Evolutionary conservation across 2,888 invertebrate species (phyloP), one percentile per base, ranked within the genome.

Genomic region (Luperina nickerlii): DNA sequence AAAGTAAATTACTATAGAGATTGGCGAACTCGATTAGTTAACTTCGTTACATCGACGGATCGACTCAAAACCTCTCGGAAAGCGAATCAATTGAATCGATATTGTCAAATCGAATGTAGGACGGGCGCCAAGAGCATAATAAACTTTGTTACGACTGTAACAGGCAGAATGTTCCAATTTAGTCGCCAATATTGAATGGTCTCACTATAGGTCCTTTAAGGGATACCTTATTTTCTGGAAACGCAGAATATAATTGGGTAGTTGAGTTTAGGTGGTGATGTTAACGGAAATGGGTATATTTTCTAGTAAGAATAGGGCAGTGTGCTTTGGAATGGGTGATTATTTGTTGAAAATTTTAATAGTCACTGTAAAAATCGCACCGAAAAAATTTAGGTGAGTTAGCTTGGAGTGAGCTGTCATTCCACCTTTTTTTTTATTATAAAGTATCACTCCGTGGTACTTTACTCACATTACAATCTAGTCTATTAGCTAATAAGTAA

Each of bases 61-160:
- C 87, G 86, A 89, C 88, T 90, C 88, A 89, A 93, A 93, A 90
- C 88, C 91, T 91, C 88, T 91, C 90, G 84, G 89, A 90, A 90
- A 93, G 90, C 89, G 91, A 93, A 94, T 92, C 93, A 91, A 94
- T 94, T 93, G 92, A 94, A 94, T 94, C 94, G 92, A 94, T 94
- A 93, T 91, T 91, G 90, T 89, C 90, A 90, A 93, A 93, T 93
- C 91, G 92, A 94, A 92, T 90, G 90, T 95, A 95, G 96, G 96
- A 94, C 93, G 93, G 93, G 94, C 92, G 96, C 96, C 97, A 97
- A 94, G 89, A 92, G 94, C 91, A 92, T 94, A 94, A 94, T 94
- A 93, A 94, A 95, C 92, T 94, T 93, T 92, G 92, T 94, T 94
- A 94, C 91, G 89, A 90, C 88, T 88, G 82, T 86, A 83, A 87